Percentiles rank a stretch among this genome's conserved stretches.
Conservation (phyloP, 2,888 invertebrate species). For the Volucella bombylans region DNA sequence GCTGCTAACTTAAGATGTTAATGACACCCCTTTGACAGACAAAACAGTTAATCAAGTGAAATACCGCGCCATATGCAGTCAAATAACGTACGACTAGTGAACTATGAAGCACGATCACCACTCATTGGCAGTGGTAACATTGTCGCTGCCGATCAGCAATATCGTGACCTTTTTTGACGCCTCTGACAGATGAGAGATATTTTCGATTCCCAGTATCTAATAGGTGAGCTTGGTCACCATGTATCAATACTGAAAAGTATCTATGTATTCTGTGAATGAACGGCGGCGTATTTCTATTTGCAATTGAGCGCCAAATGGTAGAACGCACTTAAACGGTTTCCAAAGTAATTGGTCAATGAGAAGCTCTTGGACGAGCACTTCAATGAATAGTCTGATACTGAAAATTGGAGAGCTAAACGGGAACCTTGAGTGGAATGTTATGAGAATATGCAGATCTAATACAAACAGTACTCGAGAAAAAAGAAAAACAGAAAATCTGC, state of each 20-base stretch:
- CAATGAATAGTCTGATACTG: conserved; percentile 24
- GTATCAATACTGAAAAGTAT: background rate
- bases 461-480: conserved; percentile 30
- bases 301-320: conserved; percentile 1
- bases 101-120: conserved; percentile 9
- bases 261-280: conserved; percentile 11
- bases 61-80: background rate
- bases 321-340: conserved; percentile 45
- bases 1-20: conserved; percentile 56
- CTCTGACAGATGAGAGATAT: conserved; percentile 37
- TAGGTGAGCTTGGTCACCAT: conserved; percentile 1
- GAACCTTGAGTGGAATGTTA: conserved; percentile 17
- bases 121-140: conserved; percentile 5
- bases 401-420: conserved; percentile 59
- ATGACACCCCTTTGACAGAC: conserved; percentile 54
- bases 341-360: conserved; percentile 66
- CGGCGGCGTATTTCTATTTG: background rate
- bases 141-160: background rate
- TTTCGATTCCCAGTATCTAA: conserved; percentile 11
- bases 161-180: conserved; percentile 43
- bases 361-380: conserved; percentile 33
- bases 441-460: conserved; percentile 57
- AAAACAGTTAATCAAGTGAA: conserved; percentile 45
- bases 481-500: conserved; percentile 44
- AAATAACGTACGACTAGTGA: background rate